A percentile compares a stretch with the other conserved stretches of the same genome.
Evolutionary conservation across 2,888 invertebrate genomes (phyloP).

Genomic region (Dysmachus trigonus): DNA sequence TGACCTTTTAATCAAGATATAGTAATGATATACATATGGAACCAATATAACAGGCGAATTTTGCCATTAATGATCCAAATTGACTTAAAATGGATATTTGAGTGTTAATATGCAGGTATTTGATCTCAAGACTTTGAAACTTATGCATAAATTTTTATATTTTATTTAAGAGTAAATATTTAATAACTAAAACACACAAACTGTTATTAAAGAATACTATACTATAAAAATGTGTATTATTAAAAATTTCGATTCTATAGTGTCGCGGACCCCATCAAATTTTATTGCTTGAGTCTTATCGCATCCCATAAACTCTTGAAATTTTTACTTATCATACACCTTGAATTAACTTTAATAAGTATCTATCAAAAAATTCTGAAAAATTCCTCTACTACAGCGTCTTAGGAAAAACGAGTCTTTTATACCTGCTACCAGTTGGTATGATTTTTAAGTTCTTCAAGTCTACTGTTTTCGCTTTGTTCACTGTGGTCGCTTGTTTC

Average conservation of each 20-base stretch:
- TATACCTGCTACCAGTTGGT: not conserved
- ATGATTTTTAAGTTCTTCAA: not conserved
- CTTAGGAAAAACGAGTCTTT: not conserved
- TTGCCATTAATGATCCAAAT: no score
- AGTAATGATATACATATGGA: no score
- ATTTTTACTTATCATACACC: not conserved
- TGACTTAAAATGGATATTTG: no score
- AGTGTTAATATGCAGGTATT: no score
- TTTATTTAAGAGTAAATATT: no score
- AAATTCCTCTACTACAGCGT: not conserved
- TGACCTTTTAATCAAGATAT: no score
- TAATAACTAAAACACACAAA: no score
- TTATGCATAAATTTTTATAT: no score
- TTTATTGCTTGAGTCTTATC: not conserved
- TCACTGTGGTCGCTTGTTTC: not conserved
- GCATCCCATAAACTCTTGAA: not conserved
- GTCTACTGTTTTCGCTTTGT: slow-evolving; percentile 4
- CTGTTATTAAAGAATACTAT: no score
- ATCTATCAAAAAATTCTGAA: not conserved
- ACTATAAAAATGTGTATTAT: no score
- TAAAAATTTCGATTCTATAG: not conserved
- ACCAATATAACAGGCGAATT: no score
- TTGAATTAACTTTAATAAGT: not conserved
- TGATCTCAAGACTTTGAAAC: no score
- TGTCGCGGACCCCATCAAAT: not conserved